Conservation (phyloP, 2,113 vertebrate species). For the Synchiropus splendidus region DNA sequence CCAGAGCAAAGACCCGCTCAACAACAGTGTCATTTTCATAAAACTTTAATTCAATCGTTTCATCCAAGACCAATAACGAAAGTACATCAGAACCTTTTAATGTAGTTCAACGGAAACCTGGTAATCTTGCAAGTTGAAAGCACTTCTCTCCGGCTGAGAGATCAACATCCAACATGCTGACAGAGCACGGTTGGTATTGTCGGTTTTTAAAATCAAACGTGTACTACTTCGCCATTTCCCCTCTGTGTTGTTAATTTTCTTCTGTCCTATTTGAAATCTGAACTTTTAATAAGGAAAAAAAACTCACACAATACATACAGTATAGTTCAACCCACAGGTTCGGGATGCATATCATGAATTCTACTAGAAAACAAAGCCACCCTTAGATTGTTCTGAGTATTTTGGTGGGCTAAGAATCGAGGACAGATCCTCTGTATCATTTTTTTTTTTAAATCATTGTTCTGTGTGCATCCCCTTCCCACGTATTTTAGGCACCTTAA, state of each 20-base stretch:
- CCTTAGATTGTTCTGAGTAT: constrained; percentile 60
- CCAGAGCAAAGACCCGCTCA: neutral
- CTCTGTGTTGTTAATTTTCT: constrained; percentile 49
- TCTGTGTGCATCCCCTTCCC: neutral
- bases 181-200: constrained; percentile 27
- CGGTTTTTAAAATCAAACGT: too few relatives aligned
- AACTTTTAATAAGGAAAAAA: constrained; percentile 59
- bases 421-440: constrained; percentile 36
- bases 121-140: constrained; percentile 47
- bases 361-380: constrained; percentile 63
- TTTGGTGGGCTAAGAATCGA: constrained; percentile 61
- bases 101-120: constrained; percentile 55
- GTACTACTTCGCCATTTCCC: constrained; percentile 12
- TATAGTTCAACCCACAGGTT: constrained; percentile 67
- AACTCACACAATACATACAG: constrained; percentile 70
- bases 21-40: constrained; percentile 68
- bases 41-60: constrained; percentile 75
- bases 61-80: constrained; percentile 79
- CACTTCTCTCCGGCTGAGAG: constrained; percentile 32
- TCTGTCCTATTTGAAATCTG: constrained; percentile 52
- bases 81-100: constrained; percentile 62
- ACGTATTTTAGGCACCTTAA: constrained; percentile 72
- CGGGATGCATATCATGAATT: constrained; percentile 67
- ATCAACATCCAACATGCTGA: constrained; percentile 35
- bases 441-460: constrained; percentile 7